Evolutionary conservation across 2,797 vertebrate genomes (phyloP).

Genomic region (Macropus fuliginosus): DNA sequence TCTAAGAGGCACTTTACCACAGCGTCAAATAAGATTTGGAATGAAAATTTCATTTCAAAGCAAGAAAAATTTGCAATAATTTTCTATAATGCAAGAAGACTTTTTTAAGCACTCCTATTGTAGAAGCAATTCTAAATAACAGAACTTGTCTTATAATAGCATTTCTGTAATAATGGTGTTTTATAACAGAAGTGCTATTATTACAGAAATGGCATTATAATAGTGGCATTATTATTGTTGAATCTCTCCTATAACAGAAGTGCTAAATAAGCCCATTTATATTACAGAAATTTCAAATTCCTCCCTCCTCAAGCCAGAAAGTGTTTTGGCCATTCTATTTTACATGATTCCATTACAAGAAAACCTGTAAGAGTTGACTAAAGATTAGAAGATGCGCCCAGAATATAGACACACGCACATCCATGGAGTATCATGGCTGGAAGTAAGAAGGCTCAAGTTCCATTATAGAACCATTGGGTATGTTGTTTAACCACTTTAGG

Average conservation of each 20-base stretch:
- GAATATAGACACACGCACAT: slow-evolving; percentile 27
- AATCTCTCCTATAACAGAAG: slow-evolving; percentile 84
- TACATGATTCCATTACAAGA: slow-evolving; percentile 72
- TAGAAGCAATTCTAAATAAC: slow-evolving; percentile 89
- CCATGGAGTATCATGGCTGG: slow-evolving; percentile 40
- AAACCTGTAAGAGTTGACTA: slow-evolving; percentile 61
- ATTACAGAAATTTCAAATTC: slow-evolving; percentile 86
- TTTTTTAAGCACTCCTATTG: slow-evolving; percentile 87
- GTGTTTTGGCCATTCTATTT: slow-evolving; percentile 78
- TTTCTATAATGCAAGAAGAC: slow-evolving; percentile 86
- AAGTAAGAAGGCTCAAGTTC: slow-evolving; percentile 47
- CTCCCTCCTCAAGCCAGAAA: slow-evolving; percentile 80
- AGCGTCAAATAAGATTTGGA: slow-evolving; percentile 84
- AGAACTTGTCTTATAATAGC: slow-evolving; percentile 88
- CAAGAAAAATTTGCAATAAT: slow-evolving; percentile 88
- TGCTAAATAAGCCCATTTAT: slow-evolving; percentile 85
- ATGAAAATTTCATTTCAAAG: slow-evolving; percentile 85
- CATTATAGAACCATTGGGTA: neutral
- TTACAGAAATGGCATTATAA: slow-evolving; percentile 89
- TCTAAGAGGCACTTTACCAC: slow-evolving; percentile 80
- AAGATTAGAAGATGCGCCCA: slow-evolving; percentile 58
- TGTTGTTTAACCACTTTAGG: neutral
- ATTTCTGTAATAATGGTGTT: slow-evolving; percentile 90
- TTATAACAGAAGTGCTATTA: slow-evolving; percentile 90
- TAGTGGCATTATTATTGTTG: slow-evolving; percentile 88